phyloP scores from a whole-genome alignment of 2,888 invertebrate species.

The Glyphotaelius pellucidus region DNA sequence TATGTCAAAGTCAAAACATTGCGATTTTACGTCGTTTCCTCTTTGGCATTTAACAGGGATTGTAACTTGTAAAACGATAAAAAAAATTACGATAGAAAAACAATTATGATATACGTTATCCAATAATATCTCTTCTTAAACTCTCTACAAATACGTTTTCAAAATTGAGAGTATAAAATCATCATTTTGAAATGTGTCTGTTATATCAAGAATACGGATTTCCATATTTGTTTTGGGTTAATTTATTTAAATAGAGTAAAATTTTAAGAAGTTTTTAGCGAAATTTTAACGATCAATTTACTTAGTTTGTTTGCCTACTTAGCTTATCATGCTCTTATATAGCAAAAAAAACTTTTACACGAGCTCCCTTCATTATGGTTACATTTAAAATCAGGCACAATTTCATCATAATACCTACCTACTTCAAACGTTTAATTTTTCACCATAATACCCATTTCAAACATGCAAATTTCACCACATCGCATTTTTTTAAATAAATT shows the following conservation, averaged over 20 bases:
- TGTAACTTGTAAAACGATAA: too few species aligned
- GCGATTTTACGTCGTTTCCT: too few species aligned
- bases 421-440: background rate
- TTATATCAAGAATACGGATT: background rate
- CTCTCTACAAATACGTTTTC: background rate
- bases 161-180: background rate
- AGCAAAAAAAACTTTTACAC: background rate
- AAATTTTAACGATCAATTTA: background rate
- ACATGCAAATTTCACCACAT: background rate
- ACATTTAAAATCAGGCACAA: background rate
- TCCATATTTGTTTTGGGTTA: background rate
- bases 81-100: too few species aligned
- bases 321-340: background rate
- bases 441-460: background rate
- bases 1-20: too few species aligned
- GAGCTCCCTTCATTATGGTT: background rate
- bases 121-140: background rate
- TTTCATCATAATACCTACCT: background rate
- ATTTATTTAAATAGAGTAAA: background rate
- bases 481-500: background rate
- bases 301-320: background rate
- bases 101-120: too few species aligned
- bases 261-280: background rate
- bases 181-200: background rate
- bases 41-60: too few species aligned